phyloP scores from a whole-genome alignment of 2,113 vertebrate genomes.

The Drymodes brunneopygia region DNA sequence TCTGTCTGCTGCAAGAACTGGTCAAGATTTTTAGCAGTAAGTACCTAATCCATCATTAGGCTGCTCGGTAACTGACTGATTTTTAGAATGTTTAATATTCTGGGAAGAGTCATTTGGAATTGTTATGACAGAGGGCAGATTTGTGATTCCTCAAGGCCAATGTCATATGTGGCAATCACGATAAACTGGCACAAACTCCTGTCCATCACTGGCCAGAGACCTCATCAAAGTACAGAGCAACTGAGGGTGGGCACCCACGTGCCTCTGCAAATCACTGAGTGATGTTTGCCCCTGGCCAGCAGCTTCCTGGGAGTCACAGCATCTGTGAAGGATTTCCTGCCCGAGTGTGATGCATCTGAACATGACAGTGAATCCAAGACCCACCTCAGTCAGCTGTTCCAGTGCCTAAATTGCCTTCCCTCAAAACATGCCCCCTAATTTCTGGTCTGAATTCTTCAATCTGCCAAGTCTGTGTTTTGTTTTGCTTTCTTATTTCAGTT shows the following conservation, averaged over 20 bases:
- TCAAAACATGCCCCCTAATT: not conserved
- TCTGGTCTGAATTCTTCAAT: not conserved
- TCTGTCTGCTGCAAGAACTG: not conserved
- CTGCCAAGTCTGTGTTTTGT: not conserved
- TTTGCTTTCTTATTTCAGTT: not conserved
- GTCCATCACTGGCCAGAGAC: not conserved
- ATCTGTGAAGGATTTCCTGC: not conserved
- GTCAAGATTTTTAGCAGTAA: not conserved
- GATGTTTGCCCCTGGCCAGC: not conserved
- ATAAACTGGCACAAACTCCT: not conserved
- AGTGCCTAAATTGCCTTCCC: not conserved
- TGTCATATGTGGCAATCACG: not conserved
- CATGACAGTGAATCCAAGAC: not conserved
- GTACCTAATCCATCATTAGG: not conserved
- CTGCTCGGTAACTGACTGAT: not conserved
- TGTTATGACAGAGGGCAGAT: not conserved
- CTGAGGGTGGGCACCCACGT: accelerated
- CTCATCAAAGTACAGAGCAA: not conserved
- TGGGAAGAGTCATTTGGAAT: not conserved
- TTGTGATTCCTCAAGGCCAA: not conserved
- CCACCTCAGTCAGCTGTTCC: not conserved
- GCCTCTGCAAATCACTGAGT: not conserved
- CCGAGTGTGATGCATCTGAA: not conserved
- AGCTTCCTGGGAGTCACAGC: not conserved
- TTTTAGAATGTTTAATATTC: not conserved